These are phyloP conservation scores for Zapornia atra DNA, from an alignment of 2,113 vertebrate species.

Conservation along the genomic window DNA sequence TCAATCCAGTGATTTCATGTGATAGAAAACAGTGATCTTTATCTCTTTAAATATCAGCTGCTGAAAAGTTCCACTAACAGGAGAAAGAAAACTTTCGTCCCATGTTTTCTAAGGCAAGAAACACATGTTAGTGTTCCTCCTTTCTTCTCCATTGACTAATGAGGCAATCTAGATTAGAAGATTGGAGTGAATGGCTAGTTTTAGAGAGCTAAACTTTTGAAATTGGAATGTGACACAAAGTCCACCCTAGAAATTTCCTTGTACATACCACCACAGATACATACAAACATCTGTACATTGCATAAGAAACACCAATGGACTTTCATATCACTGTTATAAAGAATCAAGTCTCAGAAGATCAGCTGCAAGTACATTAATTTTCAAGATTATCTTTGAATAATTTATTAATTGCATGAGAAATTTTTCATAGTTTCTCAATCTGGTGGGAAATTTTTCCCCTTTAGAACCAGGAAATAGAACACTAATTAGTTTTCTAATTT, in stretches of 20 bases:
- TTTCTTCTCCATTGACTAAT: not conserved
- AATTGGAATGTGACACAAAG: not conserved
- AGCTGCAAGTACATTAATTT: not conserved
- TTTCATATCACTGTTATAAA: not conserved
- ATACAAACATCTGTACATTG: not conserved
- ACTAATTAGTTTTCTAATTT: conserved; percentile 35
- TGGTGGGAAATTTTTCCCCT: not conserved
- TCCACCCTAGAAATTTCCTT: not conserved
- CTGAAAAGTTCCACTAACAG: not conserved
- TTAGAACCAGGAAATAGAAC: not conserved
- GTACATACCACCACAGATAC: not conserved
- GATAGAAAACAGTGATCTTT: not conserved
- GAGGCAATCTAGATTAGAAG: not conserved
- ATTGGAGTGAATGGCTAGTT: not conserved
- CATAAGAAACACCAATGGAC: not conserved
- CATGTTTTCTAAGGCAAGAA: not conserved
- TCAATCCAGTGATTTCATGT: not conserved
- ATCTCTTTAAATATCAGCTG: not conserved
- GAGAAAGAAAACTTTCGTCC: not conserved
- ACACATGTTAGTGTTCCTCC: not conserved
- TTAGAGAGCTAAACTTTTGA: not conserved
- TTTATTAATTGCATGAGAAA: not conserved
- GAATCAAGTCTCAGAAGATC: not conserved
- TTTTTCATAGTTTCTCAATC: not conserved
- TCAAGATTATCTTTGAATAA: not conserved